phyloP scores from a whole-genome alignment of 2,888 invertebrate species.

The Heteromyza rotundicornis region DNA sequence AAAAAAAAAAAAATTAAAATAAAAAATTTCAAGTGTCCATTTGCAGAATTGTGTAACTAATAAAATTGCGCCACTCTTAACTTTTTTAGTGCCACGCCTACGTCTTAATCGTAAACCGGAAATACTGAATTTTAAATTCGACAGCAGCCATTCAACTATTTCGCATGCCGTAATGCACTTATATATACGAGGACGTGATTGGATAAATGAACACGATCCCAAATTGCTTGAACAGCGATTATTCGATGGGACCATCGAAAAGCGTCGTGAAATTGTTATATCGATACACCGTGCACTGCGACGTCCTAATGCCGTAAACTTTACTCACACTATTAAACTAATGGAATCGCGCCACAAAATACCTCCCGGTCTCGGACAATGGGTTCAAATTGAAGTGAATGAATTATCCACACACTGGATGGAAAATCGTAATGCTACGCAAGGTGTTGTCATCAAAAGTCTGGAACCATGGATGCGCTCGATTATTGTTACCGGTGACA shows the following conservation, averaged over 20 bases:
- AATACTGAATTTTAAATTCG: constrained; percentile 54
- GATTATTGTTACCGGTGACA: constrained; percentile 71
- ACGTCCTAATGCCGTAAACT: constrained; percentile 42
- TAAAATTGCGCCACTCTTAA: too few species aligned
- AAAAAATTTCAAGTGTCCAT: too few species aligned
- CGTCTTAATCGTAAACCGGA: constrained; percentile 55
- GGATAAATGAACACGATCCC: constrained; percentile 51
- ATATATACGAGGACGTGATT: constrained; percentile 56
- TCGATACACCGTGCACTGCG: constrained; percentile 49
- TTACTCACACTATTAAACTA: constrained; percentile 52
- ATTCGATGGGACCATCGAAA: constrained; percentile 25
- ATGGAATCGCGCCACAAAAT: constrained; percentile 52
- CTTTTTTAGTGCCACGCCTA: constrained; percentile 48
- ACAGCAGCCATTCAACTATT: constrained; percentile 48
- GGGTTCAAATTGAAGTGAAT: constrained; percentile 78
- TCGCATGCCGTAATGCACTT: constrained; percentile 55
- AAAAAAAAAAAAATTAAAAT: too few species aligned
- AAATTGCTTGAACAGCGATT: constrained; percentile 33
- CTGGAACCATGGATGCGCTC: constrained; percentile 69
- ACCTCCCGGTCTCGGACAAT: constrained; percentile 61
- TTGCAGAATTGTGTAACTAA: too few species aligned
- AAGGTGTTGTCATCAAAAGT: constrained; percentile 78
- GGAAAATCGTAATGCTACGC: constrained; percentile 74
- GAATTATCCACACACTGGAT: constrained; percentile 80
- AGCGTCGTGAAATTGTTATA: constrained; percentile 47